Evolutionary conservation across 2,113 vertebrate species (phyloP).

Genomic region (Saguinus imperator): DNA sequence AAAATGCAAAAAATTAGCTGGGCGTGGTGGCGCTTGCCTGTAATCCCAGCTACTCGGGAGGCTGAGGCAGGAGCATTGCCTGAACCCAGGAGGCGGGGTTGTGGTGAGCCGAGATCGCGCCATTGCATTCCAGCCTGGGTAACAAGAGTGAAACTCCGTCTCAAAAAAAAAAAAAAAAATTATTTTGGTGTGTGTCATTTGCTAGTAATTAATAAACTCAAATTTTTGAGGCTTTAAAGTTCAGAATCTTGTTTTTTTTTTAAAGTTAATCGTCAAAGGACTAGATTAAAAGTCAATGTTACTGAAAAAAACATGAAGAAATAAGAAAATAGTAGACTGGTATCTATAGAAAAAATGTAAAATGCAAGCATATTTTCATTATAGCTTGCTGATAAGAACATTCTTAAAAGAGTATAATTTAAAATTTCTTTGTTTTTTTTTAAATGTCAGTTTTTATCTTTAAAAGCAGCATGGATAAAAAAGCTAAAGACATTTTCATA

Average conservation of each 20-base stretch:
- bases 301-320: background rate
- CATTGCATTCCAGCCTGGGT: too few species aligned
- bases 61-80: too few species aligned
- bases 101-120: too few species aligned
- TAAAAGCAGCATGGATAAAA: background rate
- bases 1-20: too few species aligned
- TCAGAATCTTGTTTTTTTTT: constrained; percentile 35
- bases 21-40: too few species aligned
- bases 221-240: constrained; percentile 10
- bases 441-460: constrained; percentile 50
- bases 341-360: background rate
- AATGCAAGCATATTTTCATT: constrained; percentile 40
- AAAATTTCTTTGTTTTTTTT: constrained; percentile 27
- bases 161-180: background rate
- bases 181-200: constrained; percentile 10
- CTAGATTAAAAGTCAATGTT: constrained; percentile 44
- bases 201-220: background rate
- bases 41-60: too few species aligned
- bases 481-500: constrained; percentile 16
- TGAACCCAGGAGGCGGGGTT: too few species aligned
- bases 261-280: background rate
- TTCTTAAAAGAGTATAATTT: constrained; percentile 24
- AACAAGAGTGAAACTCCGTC: too few species aligned
- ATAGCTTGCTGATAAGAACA: background rate
- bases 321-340: background rate